Base-by-base conservation (phyloP, 2,113 vertebrate species). In the Isichthys henryi region DNA sequence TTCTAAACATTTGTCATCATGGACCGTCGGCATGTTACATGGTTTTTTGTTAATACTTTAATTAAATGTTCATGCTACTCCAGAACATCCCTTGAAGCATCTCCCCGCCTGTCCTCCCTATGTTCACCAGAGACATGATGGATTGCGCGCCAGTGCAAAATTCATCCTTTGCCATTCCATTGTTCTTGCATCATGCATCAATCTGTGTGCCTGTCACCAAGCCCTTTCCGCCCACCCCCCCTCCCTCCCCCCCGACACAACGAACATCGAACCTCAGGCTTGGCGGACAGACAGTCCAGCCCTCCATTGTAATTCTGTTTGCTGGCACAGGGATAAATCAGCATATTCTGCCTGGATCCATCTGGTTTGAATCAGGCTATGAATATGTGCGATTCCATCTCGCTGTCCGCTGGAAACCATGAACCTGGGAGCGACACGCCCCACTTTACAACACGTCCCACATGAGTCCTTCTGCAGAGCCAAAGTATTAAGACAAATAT, bases 31-130 rank as follows among this genome's bases (percentile, higher is more conserved):
- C 48, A 17, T 77, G 80, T 50, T 45, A 56, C n/a, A 21, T 66
- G 53, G n/a, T 87, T 88, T 86, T 74, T 15, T 27, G 48, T 52
- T 62, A 23, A 31, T 58, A 52, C 46, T 90, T 84, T 80, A 89
- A 86, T 86, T 87, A 56, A 89, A 83, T 43, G 82, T 66, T 43
- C 5, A 53, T 2, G 52, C 39, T 21, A 88, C 45, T 87, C n/a
- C 7, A 15, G 50, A 35, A 15, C 48, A 15, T 15, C 31, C n/a
- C 9, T 43, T 8, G 43, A 19, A 56, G 39, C 52, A 27, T n/a
- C 19, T 56, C 45, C 10, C 80, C 0, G 4, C 88, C 52, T n/a
- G 52, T 21, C 19, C 85, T 77, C 66, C 82, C 50, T 46, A 1
- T 50, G 62, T 77, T 45, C 52, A 80, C 23, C 77, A 35, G 80